phyloP scores from a whole-genome alignment of 1,140 invertebrate species.

The Zaprionus africanus region DNA sequence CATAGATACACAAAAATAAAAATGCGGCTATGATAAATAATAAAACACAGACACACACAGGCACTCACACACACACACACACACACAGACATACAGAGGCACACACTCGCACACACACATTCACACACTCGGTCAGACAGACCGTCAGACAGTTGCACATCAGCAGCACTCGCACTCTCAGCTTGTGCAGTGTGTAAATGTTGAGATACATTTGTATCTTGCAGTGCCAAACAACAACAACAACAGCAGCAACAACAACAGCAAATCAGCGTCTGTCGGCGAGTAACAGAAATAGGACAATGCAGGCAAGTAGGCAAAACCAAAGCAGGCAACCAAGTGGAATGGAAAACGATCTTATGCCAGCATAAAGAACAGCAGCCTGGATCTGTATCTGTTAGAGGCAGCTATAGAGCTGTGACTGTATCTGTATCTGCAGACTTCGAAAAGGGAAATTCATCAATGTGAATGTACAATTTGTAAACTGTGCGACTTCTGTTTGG shows the following conservation, averaged over 20 bases:
- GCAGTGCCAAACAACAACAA: slow-evolving; percentile 1
- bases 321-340: slow-evolving; percentile 8
- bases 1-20: slow-evolving; percentile 83
- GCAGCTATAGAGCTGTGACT: no score
- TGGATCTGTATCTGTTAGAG: neutral
- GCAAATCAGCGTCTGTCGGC: slow-evolving; percentile 21
- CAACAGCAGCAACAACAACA: neutral
- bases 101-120: no score
- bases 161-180: slow-evolving; percentile 13
- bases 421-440: neutral
- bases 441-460: slow-evolving; percentile 2
- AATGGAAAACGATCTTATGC: slow-evolving; percentile 31
- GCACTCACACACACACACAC: slow-evolving; percentile 11
- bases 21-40: slow-evolving; percentile 82
- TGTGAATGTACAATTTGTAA: neutral
- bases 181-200: slow-evolving; percentile 25
- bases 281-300: slow-evolving; percentile 50
- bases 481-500: neutral
- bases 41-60: slow-evolving; percentile 45
- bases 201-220: slow-evolving; percentile 52
- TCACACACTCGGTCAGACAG: slow-evolving; percentile 23
- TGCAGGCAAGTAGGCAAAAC: slow-evolving; percentile 43
- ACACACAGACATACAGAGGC: neutral
- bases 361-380: slow-evolving; percentile 9
- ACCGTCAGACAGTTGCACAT: slow-evolving; percentile 29